A percentile compares a stretch with the other conserved stretches of the same genome.
These are phyloP conservation scores for Lepus townsendii DNA, from an alignment of 2,797 vertebrate genomes.

Conservation along the genomic window DNA sequence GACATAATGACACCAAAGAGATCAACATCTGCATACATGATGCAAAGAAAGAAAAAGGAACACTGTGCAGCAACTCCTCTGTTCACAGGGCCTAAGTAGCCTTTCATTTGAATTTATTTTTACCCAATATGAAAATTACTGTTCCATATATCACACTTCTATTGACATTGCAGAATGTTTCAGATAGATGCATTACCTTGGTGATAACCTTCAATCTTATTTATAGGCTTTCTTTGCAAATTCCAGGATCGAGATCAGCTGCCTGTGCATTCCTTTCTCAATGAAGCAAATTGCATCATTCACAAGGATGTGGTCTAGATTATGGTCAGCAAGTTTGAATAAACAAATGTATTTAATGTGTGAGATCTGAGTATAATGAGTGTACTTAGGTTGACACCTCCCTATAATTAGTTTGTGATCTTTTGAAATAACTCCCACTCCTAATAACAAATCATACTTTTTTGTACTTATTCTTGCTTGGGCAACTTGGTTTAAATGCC, in stretches of 20 bases:
- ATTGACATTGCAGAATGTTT: constrained; percentile 51
- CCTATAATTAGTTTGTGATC: constrained; percentile 44
- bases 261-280: constrained; percentile 13
- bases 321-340: constrained; percentile 35
- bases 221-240: constrained; percentile 49
- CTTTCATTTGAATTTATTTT: constrained; percentile 56
- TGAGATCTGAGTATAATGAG: neutral
- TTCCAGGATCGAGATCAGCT: constrained; percentile 7
- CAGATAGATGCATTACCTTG: constrained; percentile 61
- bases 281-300: constrained; percentile 17
- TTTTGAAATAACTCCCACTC: constrained; percentile 53
- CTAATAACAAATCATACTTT: constrained; percentile 39
- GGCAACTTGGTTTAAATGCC: constrained; percentile 66
- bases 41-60: neutral
- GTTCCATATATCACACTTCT: constrained; percentile 19
- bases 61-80: neutral
- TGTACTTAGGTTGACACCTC: constrained; percentile 21
- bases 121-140: constrained; percentile 39
- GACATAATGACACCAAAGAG: constrained; percentile 29
- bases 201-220: constrained; percentile 62
- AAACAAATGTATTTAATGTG: neutral
- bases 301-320: constrained; percentile 48
- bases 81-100: neutral
- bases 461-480: constrained; percentile 33
- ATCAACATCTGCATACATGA: neutral